Conservation (phyloP, 2,113 vertebrate genomes). For the Petroica traversi region DNA sequence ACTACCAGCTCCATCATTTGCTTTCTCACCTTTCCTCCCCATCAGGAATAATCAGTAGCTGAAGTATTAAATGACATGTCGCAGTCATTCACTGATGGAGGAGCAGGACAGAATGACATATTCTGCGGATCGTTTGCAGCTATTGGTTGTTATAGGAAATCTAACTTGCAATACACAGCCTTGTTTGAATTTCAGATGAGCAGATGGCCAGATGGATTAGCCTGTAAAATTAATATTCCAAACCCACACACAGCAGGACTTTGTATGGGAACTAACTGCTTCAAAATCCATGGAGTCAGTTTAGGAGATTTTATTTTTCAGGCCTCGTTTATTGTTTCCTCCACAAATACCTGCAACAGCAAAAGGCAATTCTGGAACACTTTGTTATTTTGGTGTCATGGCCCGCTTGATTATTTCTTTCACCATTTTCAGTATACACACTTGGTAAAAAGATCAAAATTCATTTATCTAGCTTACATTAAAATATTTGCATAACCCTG, state of each 20-base stretch:
- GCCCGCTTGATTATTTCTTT: not conserved
- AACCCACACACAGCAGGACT: not conserved
- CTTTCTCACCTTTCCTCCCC: constrained; percentile 6
- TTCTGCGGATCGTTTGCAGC: constrained; percentile 23
- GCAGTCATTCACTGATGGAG: not conserved
- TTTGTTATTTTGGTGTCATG: not conserved
- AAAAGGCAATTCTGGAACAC: not conserved
- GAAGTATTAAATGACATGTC: constrained; percentile 48
- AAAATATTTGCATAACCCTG: not conserved
- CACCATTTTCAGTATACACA: not conserved
- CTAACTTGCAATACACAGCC: constrained; percentile 17
- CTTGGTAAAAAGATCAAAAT: not conserved
- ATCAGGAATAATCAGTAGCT: constrained; percentile 44
- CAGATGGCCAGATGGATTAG: constrained; percentile 51
- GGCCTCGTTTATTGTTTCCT: not conserved
- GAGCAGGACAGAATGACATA: constrained; percentile 8
- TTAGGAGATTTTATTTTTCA: not conserved
- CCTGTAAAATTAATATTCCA: constrained; percentile 59
- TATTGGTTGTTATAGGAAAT: constrained; percentile 14
- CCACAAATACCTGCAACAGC: not conserved
- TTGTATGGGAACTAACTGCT: not conserved
- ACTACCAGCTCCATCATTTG: constrained; percentile 23
- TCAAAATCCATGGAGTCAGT: not conserved
- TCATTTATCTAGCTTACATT: not conserved
- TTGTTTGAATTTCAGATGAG: constrained; percentile 55